Percentiles rank a stretch among this genome's conserved stretches.
Conservation (phyloP, 2,888 invertebrate genomes). For the Bimastos eiseni region DNA sequence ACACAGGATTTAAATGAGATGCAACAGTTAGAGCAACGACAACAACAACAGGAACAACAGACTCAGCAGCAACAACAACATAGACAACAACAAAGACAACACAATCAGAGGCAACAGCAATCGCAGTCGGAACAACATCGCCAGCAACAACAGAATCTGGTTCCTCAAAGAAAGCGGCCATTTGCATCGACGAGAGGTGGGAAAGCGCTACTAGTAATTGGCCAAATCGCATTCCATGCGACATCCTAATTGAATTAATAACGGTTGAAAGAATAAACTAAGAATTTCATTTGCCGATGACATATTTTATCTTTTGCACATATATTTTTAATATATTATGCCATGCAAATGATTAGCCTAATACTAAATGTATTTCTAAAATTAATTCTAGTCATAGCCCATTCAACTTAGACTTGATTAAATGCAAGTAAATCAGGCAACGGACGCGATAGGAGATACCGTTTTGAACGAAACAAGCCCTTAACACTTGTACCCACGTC, state of each 20-base stretch:
- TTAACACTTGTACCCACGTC: background rate
- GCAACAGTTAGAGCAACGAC: background rate
- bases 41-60: background rate
- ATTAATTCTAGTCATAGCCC: too few species aligned
- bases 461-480: too few species aligned
- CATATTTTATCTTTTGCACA: too few species aligned
- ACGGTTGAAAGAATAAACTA: background rate
- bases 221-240: too few species aligned
- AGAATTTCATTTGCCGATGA: too few species aligned
- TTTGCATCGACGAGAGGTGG: background rate
- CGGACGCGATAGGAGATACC: too few species aligned
- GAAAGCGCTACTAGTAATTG: background rate
- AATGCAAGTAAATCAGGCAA: too few species aligned
- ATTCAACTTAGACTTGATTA: too few species aligned
- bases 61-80: background rate
- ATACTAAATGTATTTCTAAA: too few species aligned
- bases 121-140: background rate
- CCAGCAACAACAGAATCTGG: background rate
- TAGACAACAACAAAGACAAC: background rate
- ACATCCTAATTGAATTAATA: background rate
- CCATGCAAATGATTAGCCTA: too few species aligned
- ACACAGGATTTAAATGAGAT: background rate
- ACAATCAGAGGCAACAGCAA: background rate
- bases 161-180: background rate
- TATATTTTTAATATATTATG: too few species aligned